Conservation (phyloP, 2,797 vertebrate species). For the Enteromius anoplus region DNA sequence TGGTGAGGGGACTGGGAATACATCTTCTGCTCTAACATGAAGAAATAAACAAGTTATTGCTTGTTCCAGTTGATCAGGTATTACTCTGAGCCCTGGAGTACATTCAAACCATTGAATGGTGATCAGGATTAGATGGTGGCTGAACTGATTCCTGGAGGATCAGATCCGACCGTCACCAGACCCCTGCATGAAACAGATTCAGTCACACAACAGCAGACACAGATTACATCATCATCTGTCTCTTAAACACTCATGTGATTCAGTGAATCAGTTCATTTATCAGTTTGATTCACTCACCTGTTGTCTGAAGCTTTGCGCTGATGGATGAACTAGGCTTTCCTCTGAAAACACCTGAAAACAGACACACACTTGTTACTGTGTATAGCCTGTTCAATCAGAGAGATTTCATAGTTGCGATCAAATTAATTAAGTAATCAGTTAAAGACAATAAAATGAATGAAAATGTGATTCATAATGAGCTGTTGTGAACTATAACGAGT, state of each 20-base stretch:
- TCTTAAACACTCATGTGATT: not conserved
- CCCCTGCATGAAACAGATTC: not conserved
- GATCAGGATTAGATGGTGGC: no score
- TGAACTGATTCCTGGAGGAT: not conserved
- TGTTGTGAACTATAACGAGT: not conserved
- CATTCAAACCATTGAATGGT: no score
- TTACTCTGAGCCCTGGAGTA: no score
- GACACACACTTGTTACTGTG: not conserved
- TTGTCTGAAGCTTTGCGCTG: not conserved
- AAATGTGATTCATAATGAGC: not conserved
- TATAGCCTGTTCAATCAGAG: not conserved
- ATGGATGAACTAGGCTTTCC: fast-evolving
- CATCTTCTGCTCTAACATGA: no score
- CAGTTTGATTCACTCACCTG: not conserved
- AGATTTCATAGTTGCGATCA: not conserved
- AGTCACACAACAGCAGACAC: not conserved
- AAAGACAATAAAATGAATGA: not conserved
- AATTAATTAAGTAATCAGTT: not conserved
- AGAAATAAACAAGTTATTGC: no score
- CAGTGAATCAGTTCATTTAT: not conserved
- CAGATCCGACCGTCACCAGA: not conserved
- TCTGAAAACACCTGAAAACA: not conserved
- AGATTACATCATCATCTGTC: not conserved
- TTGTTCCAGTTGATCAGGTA: no score
- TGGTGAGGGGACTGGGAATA: no score